Evolutionary conservation across 2,797 vertebrate genomes (phyloP), one percentile per base, ranked within the genome.

Genomic region (Gadopsis bispinosus): DNA sequence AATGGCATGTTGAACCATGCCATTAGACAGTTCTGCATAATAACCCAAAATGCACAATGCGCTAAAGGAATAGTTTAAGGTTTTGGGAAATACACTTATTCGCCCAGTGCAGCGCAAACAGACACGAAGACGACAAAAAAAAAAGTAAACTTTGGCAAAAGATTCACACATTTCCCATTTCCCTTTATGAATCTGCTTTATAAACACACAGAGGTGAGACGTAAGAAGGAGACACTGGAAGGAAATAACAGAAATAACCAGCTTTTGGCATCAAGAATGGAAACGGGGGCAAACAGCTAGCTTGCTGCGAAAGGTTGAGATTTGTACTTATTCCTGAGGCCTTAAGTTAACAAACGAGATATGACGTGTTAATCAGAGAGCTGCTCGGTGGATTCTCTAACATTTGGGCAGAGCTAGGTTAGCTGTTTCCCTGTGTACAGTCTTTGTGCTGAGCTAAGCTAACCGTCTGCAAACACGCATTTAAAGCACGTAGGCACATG

Each of bases 361-460:
- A 17, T n/a, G 64, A 48, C 1, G 9, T 50, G 43, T 35, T 50
- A 20, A 39, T 19, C 11, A 3, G 14, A 17, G 11, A 50, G 33
- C 35, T 51, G 14, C 5, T 4, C 26, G 14, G 0, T 9, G 2
- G 17, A 9, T 37, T 31, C 5, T n/a, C 17, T 20, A 9, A n/a
- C 50, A 33, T 43, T 31, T 43, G 7, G 26, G 11, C 5, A 1
- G 3, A 48, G 16, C 29, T 9, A 1, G 8, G n/a, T 7, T n/a
- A 41, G 26, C 22, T 45, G 22, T 20, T 22, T 33, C 37, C 26
- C 37, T 3, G 1, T 20, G 58, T 59, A 26, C 33, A 7, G n/a
- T 37, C 31, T 47, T 67, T 41, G 56, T 45, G 60, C 47, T 55
- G 50, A 67, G 65, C 35, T 67, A 61, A 66, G 35, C 54, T 53